phyloP scores from a whole-genome alignment of 2,797 vertebrate genomes.

The Scolopax rusticola region DNA sequence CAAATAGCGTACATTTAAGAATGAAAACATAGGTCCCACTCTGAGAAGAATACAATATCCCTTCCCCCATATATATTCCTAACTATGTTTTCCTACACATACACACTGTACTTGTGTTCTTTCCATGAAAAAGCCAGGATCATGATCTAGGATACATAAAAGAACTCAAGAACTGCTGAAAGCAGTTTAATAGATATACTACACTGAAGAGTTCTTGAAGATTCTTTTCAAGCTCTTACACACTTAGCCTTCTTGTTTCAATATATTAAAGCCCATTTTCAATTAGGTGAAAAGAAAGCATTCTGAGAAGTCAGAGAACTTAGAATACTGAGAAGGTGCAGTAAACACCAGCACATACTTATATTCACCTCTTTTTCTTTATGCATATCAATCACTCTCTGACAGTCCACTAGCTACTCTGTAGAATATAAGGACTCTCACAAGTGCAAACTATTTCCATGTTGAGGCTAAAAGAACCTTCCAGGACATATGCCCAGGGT shows the following conservation, averaged over 20 bases:
- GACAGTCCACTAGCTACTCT: neutral
- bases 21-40: accelerated
- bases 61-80: neutral
- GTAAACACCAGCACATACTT: neutral
- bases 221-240: neutral
- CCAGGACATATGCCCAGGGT: neutral
- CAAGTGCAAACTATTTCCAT: neutral
- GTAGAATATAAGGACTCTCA: neutral
- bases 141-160: neutral
- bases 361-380: neutral
- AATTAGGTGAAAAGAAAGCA: neutral
- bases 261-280: neutral
- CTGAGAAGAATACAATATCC: neutral
- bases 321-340: neutral
- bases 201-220: neutral
- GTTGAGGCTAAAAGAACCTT: neutral
- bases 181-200: neutral
- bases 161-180: neutral
- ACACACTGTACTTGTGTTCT: neutral
- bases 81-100: neutral
- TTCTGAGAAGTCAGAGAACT: neutral
- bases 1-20: neutral
- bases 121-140: neutral
- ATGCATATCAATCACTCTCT: neutral
- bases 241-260: neutral